Conservation (phyloP, 2,797 vertebrate genomes). For the Serranus cabrilla region DNA sequence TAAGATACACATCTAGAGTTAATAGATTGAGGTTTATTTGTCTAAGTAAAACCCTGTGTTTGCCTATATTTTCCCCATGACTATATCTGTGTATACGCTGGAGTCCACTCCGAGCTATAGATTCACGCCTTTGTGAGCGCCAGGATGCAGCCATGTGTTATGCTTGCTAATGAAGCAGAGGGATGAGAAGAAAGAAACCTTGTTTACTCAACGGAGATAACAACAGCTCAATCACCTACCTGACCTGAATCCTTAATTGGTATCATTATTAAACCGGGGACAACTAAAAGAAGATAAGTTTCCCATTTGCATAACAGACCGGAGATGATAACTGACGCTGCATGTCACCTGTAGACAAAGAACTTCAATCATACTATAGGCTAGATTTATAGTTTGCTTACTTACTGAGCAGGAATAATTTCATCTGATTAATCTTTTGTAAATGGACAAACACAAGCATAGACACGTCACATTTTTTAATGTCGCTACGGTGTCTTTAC, state of each 20-base stretch:
- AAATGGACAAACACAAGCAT: neutral
- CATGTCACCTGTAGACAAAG: slow-evolving; percentile 50
- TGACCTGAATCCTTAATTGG: slow-evolving; percentile 82
- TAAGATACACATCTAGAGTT: slow-evolving; percentile 21
- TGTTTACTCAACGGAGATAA: slow-evolving; percentile 83
- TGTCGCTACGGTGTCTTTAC: neutral
- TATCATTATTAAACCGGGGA: slow-evolving; percentile 79
- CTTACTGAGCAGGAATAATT: slow-evolving; percentile 34
- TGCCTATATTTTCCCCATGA: neutral
- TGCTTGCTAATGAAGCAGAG: slow-evolving; percentile 80
- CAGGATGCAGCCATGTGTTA: slow-evolving; percentile 58
- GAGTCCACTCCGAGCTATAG: slow-evolving; percentile 63
- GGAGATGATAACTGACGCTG: slow-evolving; percentile 63
- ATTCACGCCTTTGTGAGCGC: slow-evolving; percentile 61
- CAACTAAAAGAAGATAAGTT: slow-evolving; percentile 74
- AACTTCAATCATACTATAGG: slow-evolving; percentile 41
- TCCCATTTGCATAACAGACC: slow-evolving; percentile 69
- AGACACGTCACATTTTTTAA: neutral
- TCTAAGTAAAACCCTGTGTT: slow-evolving; percentile 31
- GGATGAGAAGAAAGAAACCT: slow-evolving; percentile 76
- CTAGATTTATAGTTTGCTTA: slow-evolving; percentile 49
- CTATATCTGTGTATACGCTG: slow-evolving; percentile 32
- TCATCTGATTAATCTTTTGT: slow-evolving; percentile 29
- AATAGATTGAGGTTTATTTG: slow-evolving; percentile 6
- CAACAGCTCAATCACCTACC: slow-evolving; percentile 82